These are phyloP conservation scores for Drosophila histrio DNA, from an alignment of 2,888 invertebrate species.

Conservation along the genomic window DNA sequence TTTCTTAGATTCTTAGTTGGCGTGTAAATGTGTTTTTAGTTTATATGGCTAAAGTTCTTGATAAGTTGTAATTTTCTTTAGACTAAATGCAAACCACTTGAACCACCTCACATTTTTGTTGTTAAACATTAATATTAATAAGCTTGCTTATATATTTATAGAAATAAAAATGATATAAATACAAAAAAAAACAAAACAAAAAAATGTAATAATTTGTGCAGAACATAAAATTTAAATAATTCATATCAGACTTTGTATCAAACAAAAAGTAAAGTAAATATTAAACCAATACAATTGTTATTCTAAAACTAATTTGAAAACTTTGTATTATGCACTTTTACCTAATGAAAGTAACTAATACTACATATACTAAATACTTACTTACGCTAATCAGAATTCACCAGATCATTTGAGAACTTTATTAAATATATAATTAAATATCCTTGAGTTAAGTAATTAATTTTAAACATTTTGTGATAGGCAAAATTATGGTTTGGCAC, in stretches of 20 bases:
- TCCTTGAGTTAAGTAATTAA: conserved; percentile 60
- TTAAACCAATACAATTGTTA: conserved; percentile 2
- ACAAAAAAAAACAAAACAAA: conserved; percentile 14
- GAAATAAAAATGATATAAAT: conserved; percentile 8
- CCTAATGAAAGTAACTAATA: conserved; percentile 11
- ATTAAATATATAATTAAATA: conserved; percentile 35
- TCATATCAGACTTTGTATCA: conserved; percentile 52
- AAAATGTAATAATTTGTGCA: conserved; percentile 15
- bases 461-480: conserved; percentile 84
- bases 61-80: conserved; percentile 56
- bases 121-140: conserved; percentile 70
- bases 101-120: conserved; percentile 78
- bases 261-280: conserved; percentile 18
- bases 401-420: conserved; percentile 24
- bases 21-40: conserved; percentile 37
- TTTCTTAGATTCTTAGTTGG: conserved; percentile 12
- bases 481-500: conserved; percentile 81
- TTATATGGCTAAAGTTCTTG: conserved; percentile 58
- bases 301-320: conserved; percentile 14
- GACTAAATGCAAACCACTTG: conserved; percentile 72
- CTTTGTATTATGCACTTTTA: not conserved
- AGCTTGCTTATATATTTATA: conserved; percentile 50
- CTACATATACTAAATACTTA: not conserved
- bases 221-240: conserved; percentile 31
- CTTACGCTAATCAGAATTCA: conserved; percentile 3